Base-by-base conservation (phyloP, 2,797 vertebrate genomes). In the Danio kyathit region DNA sequence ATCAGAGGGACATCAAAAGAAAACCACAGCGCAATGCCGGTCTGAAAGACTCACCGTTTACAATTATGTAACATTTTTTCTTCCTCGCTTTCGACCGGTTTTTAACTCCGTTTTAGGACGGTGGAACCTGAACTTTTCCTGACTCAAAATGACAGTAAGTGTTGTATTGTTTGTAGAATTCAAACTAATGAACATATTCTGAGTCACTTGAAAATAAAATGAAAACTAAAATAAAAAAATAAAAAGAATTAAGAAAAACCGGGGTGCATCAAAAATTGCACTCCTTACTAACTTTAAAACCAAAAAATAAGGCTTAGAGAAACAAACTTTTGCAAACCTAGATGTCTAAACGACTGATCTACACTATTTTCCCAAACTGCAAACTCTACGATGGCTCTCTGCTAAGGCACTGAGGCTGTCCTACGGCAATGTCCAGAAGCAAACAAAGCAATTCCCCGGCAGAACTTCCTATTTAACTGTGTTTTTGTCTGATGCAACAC, bases 401-500 rank as follows among this genome's bases (percentile, higher is more conserved):
- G 54, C 71, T 41, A 66, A 82, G 41, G 51, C 66, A 72, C 72
- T 80, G 29, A 49, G 11, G 60, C 21, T 66, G 43, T 82, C 44
- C 40, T 44, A 52, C 43, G 57, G 77, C 46, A 17, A 64, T 79
- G 87, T 90, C 85, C 84, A 57, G 12, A 82, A 41, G 83, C 75
- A 79, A 84, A 82, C 69, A 91, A 90, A 82, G 84, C 52, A 86
- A 86, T 83, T 85, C 83, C 71, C 41, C 66, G 85, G 89, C 81
- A 76, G 88, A 91, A 90, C 86, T 73, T 43, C 70, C 87, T 90
- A 91, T 94, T 94, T 93, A 92, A 92, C 72, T 52, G 56, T 86
- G 87, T 89, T 92, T 89, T 86, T 86, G 89, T 90, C 92, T 94
- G 93, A 95, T 93, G 93, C 92, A 95, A 95, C 85, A 86, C 17